Conservation (phyloP, 2,888 invertebrate genomes). For the Uloborus plumipes region DNA sequence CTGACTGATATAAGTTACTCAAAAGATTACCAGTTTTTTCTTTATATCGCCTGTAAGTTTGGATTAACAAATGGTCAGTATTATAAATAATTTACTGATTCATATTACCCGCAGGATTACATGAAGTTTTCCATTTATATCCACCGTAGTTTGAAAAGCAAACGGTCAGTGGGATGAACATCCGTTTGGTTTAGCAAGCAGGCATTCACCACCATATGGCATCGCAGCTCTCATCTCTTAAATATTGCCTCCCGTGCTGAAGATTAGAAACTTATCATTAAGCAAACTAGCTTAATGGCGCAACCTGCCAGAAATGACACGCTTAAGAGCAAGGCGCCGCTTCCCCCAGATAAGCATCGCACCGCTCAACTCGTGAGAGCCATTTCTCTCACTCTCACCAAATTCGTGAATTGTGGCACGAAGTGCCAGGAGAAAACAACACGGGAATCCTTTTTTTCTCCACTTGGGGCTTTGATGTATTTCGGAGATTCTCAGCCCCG, state of each 20-base stretch:
- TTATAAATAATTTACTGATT: no score
- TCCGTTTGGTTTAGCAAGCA: no score
- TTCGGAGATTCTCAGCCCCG: conserved; percentile 39
- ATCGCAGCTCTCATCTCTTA: conserved; percentile 10
- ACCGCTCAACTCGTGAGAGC: conserved; percentile 38
- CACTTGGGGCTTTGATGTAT: conserved; percentile 38
- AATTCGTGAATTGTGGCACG: conserved; percentile 61
- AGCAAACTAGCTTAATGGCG: conserved; percentile 52
- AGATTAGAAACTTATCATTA: conserved; percentile 55
- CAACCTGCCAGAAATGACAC: conserved; percentile 42
- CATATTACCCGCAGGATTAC: no score
- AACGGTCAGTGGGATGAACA: no score
- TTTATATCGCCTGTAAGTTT: no score
- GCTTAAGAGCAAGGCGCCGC: conserved; percentile 17
- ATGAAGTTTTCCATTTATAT: no score
- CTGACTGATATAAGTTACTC: no score
- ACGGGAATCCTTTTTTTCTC: conserved; percentile 28
- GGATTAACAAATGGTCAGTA: no score
- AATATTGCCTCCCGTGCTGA: conserved; percentile 45
- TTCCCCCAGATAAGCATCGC: conserved; percentile 36
- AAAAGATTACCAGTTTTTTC: no score
- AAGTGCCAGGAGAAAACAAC: conserved; percentile 13
- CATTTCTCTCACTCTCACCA: conserved; percentile 31
- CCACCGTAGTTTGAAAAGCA: no score
- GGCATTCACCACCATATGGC: no score